A percentile compares a stretch with the other conserved stretches of the same genome.
Conservation (phyloP, 2,113 vertebrate species). For the Epinephelus moara region DNA sequence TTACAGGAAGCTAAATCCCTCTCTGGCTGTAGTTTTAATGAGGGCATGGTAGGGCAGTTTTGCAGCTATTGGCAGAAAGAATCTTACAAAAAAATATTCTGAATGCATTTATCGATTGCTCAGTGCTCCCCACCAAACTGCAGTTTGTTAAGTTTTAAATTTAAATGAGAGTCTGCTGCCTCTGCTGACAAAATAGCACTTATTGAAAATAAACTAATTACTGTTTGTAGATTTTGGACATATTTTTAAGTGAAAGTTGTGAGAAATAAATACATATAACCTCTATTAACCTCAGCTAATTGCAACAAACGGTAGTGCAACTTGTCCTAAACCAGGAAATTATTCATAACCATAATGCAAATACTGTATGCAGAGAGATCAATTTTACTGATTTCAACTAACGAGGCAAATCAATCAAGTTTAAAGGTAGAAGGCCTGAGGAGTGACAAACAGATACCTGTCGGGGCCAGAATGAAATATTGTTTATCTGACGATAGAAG, state of each 20-base stretch:
- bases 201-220: not conserved
- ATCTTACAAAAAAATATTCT: not conserved
- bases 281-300: conserved; percentile 17
- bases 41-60: conserved; percentile 12
- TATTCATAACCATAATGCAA: not conserved
- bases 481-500: not conserved
- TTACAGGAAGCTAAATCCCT: conserved; percentile 46
- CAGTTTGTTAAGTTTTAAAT: not conserved
- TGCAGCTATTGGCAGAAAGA: not conserved
- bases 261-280: not conserved
- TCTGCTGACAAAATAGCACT: not conserved
- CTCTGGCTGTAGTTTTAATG: conserved; percentile 49
- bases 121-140: not conserved
- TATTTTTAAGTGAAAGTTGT: not conserved
- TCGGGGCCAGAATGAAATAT: not conserved
- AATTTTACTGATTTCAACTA: not conserved
- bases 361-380: not conserved
- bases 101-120: conserved; percentile 8
- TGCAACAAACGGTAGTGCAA: not conserved
- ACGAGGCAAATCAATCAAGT: not conserved
- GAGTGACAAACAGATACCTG: not conserved
- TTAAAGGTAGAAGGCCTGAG: not conserved
- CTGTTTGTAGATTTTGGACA: not conserved
- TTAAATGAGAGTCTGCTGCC: not conserved
- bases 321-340: not conserved